Percentiles rank a stretch among this genome's conserved stretches.
phyloP scores from a whole-genome alignment of 2,888 invertebrate species.

The Pyralis farinalis region DNA sequence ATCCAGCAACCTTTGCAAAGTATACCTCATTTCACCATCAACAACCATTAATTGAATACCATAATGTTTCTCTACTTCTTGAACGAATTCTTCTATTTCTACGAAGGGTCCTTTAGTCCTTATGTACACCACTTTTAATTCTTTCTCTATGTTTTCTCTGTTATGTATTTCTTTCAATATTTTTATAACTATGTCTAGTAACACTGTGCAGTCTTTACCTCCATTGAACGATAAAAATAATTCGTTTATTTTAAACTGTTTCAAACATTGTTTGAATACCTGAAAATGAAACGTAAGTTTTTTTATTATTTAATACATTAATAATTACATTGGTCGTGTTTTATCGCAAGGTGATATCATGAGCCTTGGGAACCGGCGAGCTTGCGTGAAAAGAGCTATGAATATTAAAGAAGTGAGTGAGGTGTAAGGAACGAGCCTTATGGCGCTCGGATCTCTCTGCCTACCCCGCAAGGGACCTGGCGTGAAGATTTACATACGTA shows the following conservation, averaged over 20 bases:
- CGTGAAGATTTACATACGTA: too few species aligned
- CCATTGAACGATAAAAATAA: conserved; percentile 97
- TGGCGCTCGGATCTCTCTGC: too few species aligned
- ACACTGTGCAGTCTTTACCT: conserved; percentile 98
- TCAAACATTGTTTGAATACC: conserved; percentile 83
- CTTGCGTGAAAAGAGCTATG: too few species aligned
- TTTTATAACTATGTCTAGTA: conserved; percentile 80
- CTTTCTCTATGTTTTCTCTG: conserved; percentile 50
- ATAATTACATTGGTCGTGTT: too few species aligned
- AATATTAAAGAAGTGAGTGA: too few species aligned
- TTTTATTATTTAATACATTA: too few species aligned
- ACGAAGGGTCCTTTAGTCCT: conserved; percentile 89
- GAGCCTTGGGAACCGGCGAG: too few species aligned
- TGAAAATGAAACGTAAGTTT: too few species aligned
- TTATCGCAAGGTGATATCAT: too few species aligned
- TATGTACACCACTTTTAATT: conserved; percentile 89
- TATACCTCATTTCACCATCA: conserved; percentile 86
- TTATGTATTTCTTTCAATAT: conserved; percentile 45
- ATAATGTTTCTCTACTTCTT: conserved; percentile 85
- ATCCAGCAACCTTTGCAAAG: conserved; percentile 83
- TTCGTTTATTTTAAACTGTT: conserved; percentile 85
- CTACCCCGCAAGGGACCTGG: too few species aligned
- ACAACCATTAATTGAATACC: conserved; percentile 85
- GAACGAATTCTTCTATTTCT: conserved; percentile 93
- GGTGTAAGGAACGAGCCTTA: too few species aligned